phyloP scores from a whole-genome alignment of 2,797 vertebrate species.

The Channallabes apus region DNA sequence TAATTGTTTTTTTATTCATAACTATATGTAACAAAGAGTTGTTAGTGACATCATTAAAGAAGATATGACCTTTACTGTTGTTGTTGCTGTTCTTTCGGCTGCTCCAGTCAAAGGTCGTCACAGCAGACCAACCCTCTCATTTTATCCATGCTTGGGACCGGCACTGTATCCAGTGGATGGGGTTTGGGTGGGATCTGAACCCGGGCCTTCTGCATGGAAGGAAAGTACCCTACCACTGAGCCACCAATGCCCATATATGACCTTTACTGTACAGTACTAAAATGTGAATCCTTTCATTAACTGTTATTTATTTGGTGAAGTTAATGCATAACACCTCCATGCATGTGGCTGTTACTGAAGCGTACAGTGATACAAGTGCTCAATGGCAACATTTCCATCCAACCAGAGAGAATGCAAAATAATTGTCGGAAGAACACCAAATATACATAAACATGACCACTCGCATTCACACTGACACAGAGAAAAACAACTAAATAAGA shows the following conservation, averaged over 20 bases:
- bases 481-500: neutral
- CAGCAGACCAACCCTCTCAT: no score
- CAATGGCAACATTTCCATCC: neutral
- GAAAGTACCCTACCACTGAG: no score
- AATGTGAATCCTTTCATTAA: neutral
- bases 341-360: neutral
- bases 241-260: neutral
- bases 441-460: neutral
- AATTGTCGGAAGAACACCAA: neutral
- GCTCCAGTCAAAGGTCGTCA: no score
- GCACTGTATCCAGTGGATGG: no score
- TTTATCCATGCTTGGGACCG: no score
- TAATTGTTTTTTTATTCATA: slow-evolving; percentile 28
- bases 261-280: neutral
- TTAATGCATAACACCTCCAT: neutral
- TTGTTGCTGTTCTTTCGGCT: no score
- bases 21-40: slow-evolving; percentile 35
- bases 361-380: neutral
- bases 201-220: no score
- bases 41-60: slow-evolving; percentile 52
- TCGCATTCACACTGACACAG: neutral
- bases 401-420: neutral
- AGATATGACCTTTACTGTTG: slow-evolving; percentile 8
- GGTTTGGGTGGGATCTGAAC: no score
- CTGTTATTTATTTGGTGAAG: neutral